phyloP scores from a whole-genome alignment of 2,888 invertebrate genomes.

The Lathronympha strigana region DNA sequence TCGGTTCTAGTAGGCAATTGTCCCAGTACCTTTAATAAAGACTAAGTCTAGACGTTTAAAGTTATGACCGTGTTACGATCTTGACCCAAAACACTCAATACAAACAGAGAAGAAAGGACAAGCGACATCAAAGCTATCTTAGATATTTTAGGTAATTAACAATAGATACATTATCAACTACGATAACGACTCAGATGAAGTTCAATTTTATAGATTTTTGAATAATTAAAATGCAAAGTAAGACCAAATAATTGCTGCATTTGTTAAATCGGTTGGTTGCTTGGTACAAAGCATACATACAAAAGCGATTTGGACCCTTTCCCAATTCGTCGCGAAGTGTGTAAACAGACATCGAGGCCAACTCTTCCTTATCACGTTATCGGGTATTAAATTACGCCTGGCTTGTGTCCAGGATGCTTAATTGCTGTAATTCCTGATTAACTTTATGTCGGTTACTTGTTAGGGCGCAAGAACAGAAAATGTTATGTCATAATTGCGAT shows the following conservation, averaged over 20 bases:
- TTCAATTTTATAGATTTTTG: too few species aligned
- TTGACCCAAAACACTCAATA: constrained; percentile 26
- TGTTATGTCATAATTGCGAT: background rate
- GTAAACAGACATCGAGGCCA: constrained; percentile 26
- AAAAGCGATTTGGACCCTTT: constrained; percentile 30
- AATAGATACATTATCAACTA: background rate
- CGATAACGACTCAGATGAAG: too few species aligned
- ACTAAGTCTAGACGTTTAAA: constrained; percentile 29
- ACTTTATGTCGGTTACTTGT: constrained; percentile 29
- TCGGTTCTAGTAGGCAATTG: constrained; percentile 12
- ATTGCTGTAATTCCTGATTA: constrained; percentile 39
- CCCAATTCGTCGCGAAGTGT: constrained; percentile 18
- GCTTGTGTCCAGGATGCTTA: constrained; percentile 27
- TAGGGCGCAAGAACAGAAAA: constrained; percentile 1
- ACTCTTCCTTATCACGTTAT: constrained; percentile 32
- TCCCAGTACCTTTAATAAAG: constrained; percentile 27
- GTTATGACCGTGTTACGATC: constrained; percentile 16
- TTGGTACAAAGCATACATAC: too few species aligned
- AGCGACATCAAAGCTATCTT: constrained; percentile 8
- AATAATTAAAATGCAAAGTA: too few species aligned
- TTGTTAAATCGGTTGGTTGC: background rate
- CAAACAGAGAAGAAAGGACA: constrained; percentile 7
- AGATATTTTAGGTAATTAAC: background rate
- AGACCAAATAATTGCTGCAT: background rate
- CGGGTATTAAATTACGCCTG: constrained; percentile 26